Base-by-base conservation (phyloP, 2,888 invertebrate genomes). In the Pheosia tremula region DNA sequence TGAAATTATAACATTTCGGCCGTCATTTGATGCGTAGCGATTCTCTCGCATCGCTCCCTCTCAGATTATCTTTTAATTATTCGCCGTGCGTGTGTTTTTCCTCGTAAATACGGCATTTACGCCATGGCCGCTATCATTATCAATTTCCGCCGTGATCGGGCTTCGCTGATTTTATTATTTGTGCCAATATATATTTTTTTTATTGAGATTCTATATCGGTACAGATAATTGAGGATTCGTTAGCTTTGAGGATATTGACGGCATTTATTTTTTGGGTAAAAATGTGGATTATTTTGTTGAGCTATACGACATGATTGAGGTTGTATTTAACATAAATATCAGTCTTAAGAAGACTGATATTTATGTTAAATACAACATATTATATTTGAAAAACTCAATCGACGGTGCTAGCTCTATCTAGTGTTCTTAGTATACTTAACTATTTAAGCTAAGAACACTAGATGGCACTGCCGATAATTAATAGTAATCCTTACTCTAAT, bases 31-130 rank as follows among this genome's bases (percentile, higher is more conserved):
- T 74, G 24, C 72, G 71, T 52, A 38, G 60, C 69, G 72, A 61
- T 72, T 67, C 67, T 71, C 75, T 66, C 77, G 77, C 78, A 66
- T 70, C 75, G 71, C 63, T 72, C 68, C 43, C 43, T 70, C 57
- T 66, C 62, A 72, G 77, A 79, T 79, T 79, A 79, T 77, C 77
- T 74, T 78, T 79, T 77, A 78, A 79, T 79, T 79, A 79, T 72
- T 68, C 72, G 66, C 68, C 58, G 58, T 68, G 69, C 66, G 52
- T 63, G 59, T 63, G 63, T 68, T 75, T 47, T 75, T 74, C 69
- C 60, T 56, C 64, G 58, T 60, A 64, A 69, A 70, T 73, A 68
- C 45, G 56, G 13, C 41, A 8, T 37, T n/a, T 36, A 41, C n/a
- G 56, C 50, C 54, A 59, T 57, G 24, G 10, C 41, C 53, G 59